Base-by-base conservation (phyloP, 2,113 vertebrate genomes). In the Onychostoma macrolepis region DNA sequence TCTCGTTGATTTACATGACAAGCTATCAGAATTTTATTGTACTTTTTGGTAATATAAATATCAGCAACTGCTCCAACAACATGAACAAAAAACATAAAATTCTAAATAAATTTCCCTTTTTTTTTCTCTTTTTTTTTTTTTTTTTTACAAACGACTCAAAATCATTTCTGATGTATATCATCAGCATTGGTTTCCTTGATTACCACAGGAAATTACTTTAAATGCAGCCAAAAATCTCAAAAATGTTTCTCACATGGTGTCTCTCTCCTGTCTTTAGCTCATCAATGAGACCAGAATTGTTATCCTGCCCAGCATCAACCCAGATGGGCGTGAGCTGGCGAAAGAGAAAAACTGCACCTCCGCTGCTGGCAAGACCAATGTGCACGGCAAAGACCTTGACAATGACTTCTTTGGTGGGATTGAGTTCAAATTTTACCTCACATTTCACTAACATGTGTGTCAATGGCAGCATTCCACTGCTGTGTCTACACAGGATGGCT, bases 261-360 rank as follows among this genome's bases (percentile, higher is more conserved):
- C 45, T 78, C 48, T 36, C 17, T 15, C 13, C 50, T 43, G 21
- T 2, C 7, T 21, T 33, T 89, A 99, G 98, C 93, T 99, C 90
- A 95, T 99, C 90, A 97, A 99, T 89, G 93, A 96, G 87, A 99
- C 97, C 0, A 95, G 95, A 88, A 99, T 99, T 86, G 94, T 99
- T 89, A 97, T 99, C 65, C 96, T 99, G 74, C 98, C 98, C 8
- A 97, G 96, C 69, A 94, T 99, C 89, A 99, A 99, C 89, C 98
- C 98, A 0, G 98, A 99, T 0, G 98, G 98, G 1, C 95, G 97
- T 1, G 97, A 98, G 88, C 84, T 93, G 63, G 97, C 98, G 0
- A 93, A 94, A 79, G 97, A 99, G 92, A 96, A 95, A 63, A 95
- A 97, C 89, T 99, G 98, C 92, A 92, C 91, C 0, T 99, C 97